Base-by-base conservation (phyloP, 2,113 vertebrate species). In the Hemibagrus wyckioides region DNA sequence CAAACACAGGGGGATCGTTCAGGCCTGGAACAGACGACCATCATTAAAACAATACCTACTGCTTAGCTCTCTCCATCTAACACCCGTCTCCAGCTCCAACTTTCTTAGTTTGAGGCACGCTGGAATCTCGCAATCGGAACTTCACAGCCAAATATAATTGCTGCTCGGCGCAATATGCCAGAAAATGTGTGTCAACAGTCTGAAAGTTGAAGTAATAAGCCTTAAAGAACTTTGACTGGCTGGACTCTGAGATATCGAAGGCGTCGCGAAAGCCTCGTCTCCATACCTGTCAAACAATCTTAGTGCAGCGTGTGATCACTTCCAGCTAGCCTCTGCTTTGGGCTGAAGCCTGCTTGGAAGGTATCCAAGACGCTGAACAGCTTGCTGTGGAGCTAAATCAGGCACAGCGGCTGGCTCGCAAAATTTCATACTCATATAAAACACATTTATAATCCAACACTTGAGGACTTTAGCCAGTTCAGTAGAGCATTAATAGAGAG, bases 11-110 rank as follows among this genome's bases (percentile, higher is more conserved):
- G 39, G 39, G 28, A 86, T 89, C 71, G 23, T 82, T 80, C 61
- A 39, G 30, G 52, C 48, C 80, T 79, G 80, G 48, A 80, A 71
- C 48, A 73, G 69, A 80, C 25, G 33, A 67, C 82, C 80, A 86
- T 86, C 88, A 89, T 89, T 89, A 89, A 80, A 89, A 89, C 63
- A 86, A 83, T 65, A 89, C 81, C 85, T 77, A 86, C 88, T 86
- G 80, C 67, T 86, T 56, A 63, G 30, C 77, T 61, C 17, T 28
- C 50, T 44, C 28, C 19, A 67, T 39, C 83, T 36, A 75, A 57
- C 67, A 82, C 13, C 44, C 63, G n/a, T 77, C 57, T 52, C 59
- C 17, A 48, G 52, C 4, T 15, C n/a, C n/a, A n/a, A n/a, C n/a
- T 33, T 57, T 87, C 69, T 67, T 41, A 54, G 7, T 56, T 79